Evolutionary conservation across 2,888 invertebrate genomes (phyloP).

Genomic region (Polymixis flavicincta): DNA sequence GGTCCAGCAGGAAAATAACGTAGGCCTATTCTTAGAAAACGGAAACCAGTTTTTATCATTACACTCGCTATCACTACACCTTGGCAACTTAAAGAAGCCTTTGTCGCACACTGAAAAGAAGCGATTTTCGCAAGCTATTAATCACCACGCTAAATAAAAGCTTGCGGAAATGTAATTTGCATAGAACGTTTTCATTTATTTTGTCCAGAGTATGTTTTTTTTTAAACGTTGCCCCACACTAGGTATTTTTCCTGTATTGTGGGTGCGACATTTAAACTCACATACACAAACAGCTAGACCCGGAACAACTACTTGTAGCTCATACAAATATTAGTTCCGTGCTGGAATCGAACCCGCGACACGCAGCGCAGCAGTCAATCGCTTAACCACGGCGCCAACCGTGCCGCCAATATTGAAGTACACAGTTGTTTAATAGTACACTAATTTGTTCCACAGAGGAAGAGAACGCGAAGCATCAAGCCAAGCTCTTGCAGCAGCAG

Average conservation of each 20-base stretch:
- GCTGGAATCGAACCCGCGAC: too few species aligned
- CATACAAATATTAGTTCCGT: too few species aligned
- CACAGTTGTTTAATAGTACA: neutral
- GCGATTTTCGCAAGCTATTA: neutral
- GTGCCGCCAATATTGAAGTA: too few species aligned
- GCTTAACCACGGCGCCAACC: too few species aligned
- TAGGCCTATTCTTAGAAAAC: neutral
- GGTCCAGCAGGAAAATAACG: neutral
- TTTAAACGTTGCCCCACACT: too few species aligned
- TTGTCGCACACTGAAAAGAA: neutral
- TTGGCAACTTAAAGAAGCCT: neutral
- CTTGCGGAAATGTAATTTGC: neutral
- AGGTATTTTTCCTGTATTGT: too few species aligned
- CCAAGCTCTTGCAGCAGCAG: constrained; percentile 90
- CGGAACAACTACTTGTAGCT: too few species aligned
- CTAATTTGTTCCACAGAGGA: constrained; percentile 83
- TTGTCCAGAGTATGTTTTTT: neutral
- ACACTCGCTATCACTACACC: neutral
- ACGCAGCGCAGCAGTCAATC: too few species aligned
- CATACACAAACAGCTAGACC: too few species aligned
- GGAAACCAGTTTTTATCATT: neutral
- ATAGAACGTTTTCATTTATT: neutral
- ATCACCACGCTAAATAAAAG: neutral
- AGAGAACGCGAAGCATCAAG: constrained; percentile 90
- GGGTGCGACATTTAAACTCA: too few species aligned